phyloP scores from a whole-genome alignment of 30 jellyfish, hydroid and myxozoan species.

The Turritopsis dohrnii region DNA sequence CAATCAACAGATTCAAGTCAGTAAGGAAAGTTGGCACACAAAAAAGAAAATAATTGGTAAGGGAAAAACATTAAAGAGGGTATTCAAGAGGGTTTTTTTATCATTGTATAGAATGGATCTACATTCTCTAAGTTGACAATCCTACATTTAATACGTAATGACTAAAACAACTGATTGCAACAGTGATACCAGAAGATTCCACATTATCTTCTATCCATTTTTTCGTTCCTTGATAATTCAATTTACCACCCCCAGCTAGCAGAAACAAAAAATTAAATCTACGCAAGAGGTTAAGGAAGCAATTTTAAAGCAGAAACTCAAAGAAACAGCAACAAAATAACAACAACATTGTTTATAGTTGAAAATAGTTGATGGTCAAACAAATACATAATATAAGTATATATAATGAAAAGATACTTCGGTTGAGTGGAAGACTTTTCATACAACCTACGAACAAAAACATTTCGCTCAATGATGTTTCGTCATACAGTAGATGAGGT shows the following conservation, averaged over 20 bases:
- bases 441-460: conserved; percentile 39
- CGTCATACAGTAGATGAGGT: no score
- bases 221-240: conserved; percentile 89
- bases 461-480: no score
- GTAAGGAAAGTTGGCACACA: background rate
- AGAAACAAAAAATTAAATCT: conserved; percentile 65
- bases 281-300: conserved; percentile 22
- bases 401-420: conserved; percentile 61
- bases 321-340: no score
- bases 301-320: background rate
- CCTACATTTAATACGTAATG: no score
- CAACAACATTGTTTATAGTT: no score
- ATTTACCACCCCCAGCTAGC: conserved; percentile 94
- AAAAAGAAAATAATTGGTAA: background rate
- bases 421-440: conserved; percentile 55
- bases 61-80: no score
- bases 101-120: no score
- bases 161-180: conserved; percentile 34
- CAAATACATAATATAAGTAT: background rate
- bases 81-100: no score
- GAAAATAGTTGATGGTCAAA: background rate
- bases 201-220: conserved; percentile 84
- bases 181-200: conserved; percentile 75
- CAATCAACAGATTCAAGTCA: background rate
- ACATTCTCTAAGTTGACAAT: no score